Percentiles rank a stretch among this genome's conserved stretches.
phyloP scores from a whole-genome alignment of 2,797 vertebrate genomes.

The Leucoraja ocellata region DNA sequence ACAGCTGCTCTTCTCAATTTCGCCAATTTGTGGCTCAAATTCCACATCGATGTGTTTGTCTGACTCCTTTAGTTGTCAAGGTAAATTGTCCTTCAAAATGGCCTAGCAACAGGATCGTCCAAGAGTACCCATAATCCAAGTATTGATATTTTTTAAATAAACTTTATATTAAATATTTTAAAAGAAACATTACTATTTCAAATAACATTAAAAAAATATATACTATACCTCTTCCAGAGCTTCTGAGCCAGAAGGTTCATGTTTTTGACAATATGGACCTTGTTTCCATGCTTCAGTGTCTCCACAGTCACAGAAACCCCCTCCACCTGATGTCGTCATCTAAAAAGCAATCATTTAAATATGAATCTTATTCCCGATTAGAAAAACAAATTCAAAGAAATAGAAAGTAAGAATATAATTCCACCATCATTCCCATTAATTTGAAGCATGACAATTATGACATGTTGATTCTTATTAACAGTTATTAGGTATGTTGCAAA shows the following conservation, averaged over 20 bases:
- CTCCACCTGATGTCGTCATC: conserved; percentile 96
- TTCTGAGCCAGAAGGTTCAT: conserved; percentile 67
- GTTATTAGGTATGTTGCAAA: not conserved
- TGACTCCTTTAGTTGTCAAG: no score
- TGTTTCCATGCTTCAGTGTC: conserved; percentile 94
- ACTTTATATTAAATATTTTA: not conserved
- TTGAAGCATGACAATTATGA: not conserved
- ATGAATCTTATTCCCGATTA: not conserved
- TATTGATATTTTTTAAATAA: not conserved
- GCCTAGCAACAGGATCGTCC: not conserved
- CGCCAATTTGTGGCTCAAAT: no score
- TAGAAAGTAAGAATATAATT: not conserved
- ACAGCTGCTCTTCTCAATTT: not conserved
- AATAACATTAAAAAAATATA: not conserved
- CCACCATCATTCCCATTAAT: not conserved
- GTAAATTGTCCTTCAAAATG: not conserved
- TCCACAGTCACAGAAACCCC: conserved; percentile 96
- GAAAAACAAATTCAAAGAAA: not conserved
- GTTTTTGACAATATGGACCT: conserved; percentile 86
- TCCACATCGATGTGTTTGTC: not conserved
- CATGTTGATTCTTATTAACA: not conserved
- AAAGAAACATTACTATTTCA: not conserved
- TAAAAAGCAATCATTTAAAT: conserved; percentile 47
- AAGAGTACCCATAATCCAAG: not conserved
- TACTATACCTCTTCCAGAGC: conserved; percentile 70